Evolutionary conservation across 37 sponge, comb jelly and placozoan genomes (phyloP).

Genomic region (Mnemiopsis leidyi): DNA sequence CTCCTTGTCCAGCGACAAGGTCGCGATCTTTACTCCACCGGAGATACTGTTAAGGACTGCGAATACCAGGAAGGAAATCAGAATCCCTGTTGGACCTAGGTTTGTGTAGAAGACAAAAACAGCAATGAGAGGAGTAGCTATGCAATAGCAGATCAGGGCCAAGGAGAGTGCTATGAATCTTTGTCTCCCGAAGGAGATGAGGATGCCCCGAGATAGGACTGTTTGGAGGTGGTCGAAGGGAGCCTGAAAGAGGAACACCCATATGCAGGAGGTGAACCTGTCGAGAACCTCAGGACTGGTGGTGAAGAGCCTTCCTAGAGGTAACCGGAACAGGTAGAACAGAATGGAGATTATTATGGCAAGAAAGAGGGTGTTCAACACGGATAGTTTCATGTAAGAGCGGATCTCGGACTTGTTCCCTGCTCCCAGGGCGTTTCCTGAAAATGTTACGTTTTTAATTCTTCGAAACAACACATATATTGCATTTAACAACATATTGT

Average conservation of each 20-base stretch:
- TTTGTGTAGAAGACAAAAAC: constrained; percentile 6
- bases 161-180: background rate
- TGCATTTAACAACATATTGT: too few species aligned
- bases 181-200: constrained; percentile 33
- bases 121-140: constrained; percentile 21
- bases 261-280: background rate
- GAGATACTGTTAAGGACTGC: background rate
- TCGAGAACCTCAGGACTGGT: background rate
- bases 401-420: background rate
- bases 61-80: background rate
- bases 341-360: background rate
- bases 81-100: constrained; percentile 20
- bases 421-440: constrained; percentile 16
- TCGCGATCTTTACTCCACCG: background rate
- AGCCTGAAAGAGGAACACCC: constrained; percentile 11
- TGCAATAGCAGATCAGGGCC: background rate
- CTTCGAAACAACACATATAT: too few species aligned
- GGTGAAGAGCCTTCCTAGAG: constrained; percentile 1
- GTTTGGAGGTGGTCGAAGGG: constrained; percentile 30
- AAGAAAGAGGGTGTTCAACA: background rate
- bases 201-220: constrained; percentile 10
- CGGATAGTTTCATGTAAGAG: background rate
- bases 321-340: background rate
- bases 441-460: too few species aligned
- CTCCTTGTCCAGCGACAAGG: background rate